Evolutionary conservation across 2,797 vertebrate genomes (phyloP), one percentile per base, ranked within the genome.

Genomic region (Sebastolobus altivelis): DNA sequence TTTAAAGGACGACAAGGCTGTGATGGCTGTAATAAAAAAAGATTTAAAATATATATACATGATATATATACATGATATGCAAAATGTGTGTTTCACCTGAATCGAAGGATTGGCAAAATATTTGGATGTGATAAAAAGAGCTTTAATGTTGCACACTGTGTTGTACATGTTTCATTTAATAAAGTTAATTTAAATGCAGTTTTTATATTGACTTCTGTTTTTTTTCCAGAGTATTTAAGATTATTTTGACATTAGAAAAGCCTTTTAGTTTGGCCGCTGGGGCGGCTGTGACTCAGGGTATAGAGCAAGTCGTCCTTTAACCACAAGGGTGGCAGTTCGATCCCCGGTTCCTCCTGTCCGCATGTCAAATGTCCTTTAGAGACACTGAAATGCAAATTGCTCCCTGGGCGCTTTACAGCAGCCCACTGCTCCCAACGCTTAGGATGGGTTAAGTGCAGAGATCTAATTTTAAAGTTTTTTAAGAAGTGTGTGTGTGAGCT

Each of bases 161-260:
- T 13, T 27, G 7, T 37, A 52, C 12, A 55, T 9, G 46, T 77
- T 69, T 83, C 4, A 77, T 69, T 65, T 43, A 90, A 79, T 82
- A 58, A 88, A 82, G 25, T 38, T 25, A 0, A 59, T 56, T 62
- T 72, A 12, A 67, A 59, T n/a, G 65, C 25, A 12, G 5, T 72
- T 60, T 77, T 61, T 69, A 7, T 20, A n/a, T 2, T 18, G 33
- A 68, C 7, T n/a, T 63, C 4, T 62, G 5, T 66, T 54, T 61
- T 70, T n/a, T 54, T 54, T 11, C 2, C 12, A 5, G 31, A 55
- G 16, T 76, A 29, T 52, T 56, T 43, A 12, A 6, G 11, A 18
- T 56, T 43, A 31, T 55, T 70, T 52, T 76, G 13, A 46, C 33
- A 4, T 6, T 4, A 65, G 37, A 71, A 58, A 62, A 43, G 13